A percentile compares a stretch with the other conserved stretches of the same genome.
Evolutionary conservation across 1,140 invertebrate genomes (phyloP).

Genomic region (Vanessa atalanta): DNA sequence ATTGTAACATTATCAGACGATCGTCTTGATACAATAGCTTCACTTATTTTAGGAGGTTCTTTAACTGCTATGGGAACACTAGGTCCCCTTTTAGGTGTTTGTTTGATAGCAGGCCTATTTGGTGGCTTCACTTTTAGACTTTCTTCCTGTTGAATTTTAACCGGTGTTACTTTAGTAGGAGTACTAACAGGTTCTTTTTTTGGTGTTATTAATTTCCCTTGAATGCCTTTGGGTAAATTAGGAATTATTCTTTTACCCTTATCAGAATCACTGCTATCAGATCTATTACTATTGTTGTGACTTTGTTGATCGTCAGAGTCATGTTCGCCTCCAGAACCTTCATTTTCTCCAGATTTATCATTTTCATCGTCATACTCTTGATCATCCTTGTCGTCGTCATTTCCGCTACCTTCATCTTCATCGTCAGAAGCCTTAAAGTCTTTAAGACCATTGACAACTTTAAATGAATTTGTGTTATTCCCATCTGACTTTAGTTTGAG

Average conservation of each 20-base stretch:
- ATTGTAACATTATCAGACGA: slow-evolving; percentile 37
- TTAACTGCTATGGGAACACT: slow-evolving; percentile 43
- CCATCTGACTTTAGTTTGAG: slow-evolving; percentile 71
- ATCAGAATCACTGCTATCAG: slow-evolving; percentile 55
- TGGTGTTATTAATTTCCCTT: slow-evolving; percentile 48
- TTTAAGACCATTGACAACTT: slow-evolving; percentile 72
- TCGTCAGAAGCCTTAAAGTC: slow-evolving; percentile 73
- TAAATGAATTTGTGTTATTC: slow-evolving; percentile 63
- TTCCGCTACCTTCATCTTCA: slow-evolving; percentile 61
- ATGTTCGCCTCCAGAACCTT: slow-evolving; percentile 50
- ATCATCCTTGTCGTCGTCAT: slow-evolving; percentile 51
- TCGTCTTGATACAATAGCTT: slow-evolving; percentile 31
- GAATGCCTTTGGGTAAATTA: slow-evolving; percentile 45
- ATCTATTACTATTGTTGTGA: slow-evolving; percentile 39
- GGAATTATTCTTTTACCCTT: slow-evolving; percentile 35
- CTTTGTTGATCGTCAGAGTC: slow-evolving; percentile 54
- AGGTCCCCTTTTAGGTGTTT: slow-evolving; percentile 66
- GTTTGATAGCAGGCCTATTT: slow-evolving; percentile 63
- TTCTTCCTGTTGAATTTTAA: slow-evolving; percentile 38
- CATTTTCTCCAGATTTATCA: slow-evolving; percentile 51
- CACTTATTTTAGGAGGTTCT: slow-evolving; percentile 37
- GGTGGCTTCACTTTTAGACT: slow-evolving; percentile 35
- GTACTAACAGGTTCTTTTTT: slow-evolving; percentile 43
- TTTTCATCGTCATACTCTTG: slow-evolving; percentile 50
- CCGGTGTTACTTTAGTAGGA: slow-evolving; percentile 34